Evolutionary conservation across 2,888 invertebrate genomes (phyloP), one percentile per base, ranked within the genome.

Genomic region (Phanerotoma sp.): DNA sequence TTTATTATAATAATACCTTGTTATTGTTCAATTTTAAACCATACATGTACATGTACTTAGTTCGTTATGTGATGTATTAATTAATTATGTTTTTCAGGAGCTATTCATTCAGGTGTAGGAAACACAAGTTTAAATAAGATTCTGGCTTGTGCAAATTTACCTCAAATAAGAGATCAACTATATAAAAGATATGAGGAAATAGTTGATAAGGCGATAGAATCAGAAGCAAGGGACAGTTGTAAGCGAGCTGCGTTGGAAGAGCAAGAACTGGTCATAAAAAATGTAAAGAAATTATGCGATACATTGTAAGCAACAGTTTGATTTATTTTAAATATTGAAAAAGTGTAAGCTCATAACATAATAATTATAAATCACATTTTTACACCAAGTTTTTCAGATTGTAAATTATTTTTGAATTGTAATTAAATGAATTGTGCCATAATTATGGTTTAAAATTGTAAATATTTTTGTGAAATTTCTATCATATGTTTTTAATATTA

Each of bases 281-380:
- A 42, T 25, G 22, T 22, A 1, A 22, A 22, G 25, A 22, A 42
- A 13, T 22, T 42, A 22, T 42, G 42, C 7, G 42, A 42, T 42
- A 28, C 42, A 42, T 42, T 42, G 42, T 42, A 42, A 28, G 42
- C 13, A 28, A n/a, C n/a, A n/a, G n/a, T 42, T 42, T 13, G 42
- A 42, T 42, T 42, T 1, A 25, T 42, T 25, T 5, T 13, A 42
- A 21, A 42, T 4, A 15, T 35, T 42, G 7, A 2, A 5, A 3
- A 13, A 13, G 2, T 13, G 11, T 5, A 22, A 25, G 25, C 13
- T 25, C 13, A 42, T 42, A 22, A 42, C 22, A n/a, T 42, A 42
- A 42, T 42, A 42, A 25, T 42, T 42, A 25, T 13, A 22, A 42
- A 42, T 42, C 11, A 35, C 5, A 22, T 42, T 42, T 42, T 42